Evolutionary conservation across 2,797 vertebrate genomes (phyloP), one percentile per base, ranked within the genome.

Genomic region (Anguilla anguilla): DNA sequence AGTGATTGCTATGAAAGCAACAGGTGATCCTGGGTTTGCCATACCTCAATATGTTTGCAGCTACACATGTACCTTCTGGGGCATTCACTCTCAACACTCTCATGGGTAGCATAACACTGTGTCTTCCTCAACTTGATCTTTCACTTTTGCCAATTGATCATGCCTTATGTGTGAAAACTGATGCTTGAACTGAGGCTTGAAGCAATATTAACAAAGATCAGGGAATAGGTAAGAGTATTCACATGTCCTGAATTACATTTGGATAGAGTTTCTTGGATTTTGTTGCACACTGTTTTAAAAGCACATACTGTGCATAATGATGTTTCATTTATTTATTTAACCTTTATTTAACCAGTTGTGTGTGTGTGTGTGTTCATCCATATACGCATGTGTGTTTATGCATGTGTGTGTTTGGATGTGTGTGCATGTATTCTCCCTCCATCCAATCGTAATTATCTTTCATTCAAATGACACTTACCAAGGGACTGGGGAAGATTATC

Each of bases 91-190:
- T 46, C 4, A 88, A 85, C 28, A 69, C 77, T 31, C 86, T 87
- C 89, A 91, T 90, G 90, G 91, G 89, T 89, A 93, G 91, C 72
- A 77, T 91, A 86, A 93, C 91, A 46, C 43, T 46, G 87, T 89
- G 90, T 87, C 87, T 89, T 88, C 87, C 85, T 86, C 86, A 85
- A 86, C 15, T 89, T 90, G 88, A 90, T 28, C 81, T 92, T 91
- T 93, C 90, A 91, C 92, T 92, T 89, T 89, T 90, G 89, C 91
- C 87, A 90, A 95, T 92, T 93, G 93, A 93, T 95, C 92, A 2
- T 22, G 9, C 13, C 55, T 92, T 92, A 46, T 87, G 87, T 92
- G 88, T 87, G 72, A 90, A 89, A 89, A 86, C 90, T 91, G 89
- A 86, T 25, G 85, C 87, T 89, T 90, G 88, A 90, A 93, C 86